Evolutionary conservation across 2,113 vertebrate species (phyloP).

Genomic region (Heterotilapia buettikoferi): DNA sequence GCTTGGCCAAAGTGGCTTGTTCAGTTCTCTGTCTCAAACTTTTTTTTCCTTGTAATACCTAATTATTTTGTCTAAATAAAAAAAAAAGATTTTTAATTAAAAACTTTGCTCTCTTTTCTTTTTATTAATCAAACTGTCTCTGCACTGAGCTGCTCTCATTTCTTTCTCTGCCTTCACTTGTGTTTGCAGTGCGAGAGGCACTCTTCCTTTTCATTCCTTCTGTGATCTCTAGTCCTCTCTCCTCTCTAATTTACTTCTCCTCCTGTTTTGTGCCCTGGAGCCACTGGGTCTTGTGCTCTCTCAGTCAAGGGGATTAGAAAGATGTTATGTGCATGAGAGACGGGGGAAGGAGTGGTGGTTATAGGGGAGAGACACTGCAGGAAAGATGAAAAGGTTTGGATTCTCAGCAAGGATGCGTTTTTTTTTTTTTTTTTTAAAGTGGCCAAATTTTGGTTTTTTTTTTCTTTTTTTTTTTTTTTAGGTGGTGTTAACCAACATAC

Average conservation of each 20-base stretch:
- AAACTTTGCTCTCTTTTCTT: background rate
- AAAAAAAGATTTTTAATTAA: conserved; percentile 16
- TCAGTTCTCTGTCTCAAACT: background rate
- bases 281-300: conserved; percentile 31
- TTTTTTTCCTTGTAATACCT: background rate
- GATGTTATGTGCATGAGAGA: conserved; percentile 10
- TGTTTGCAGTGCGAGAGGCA: conserved; percentile 11
- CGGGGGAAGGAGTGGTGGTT: background rate
- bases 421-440: background rate
- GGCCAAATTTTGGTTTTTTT: no score
- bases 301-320: conserved; percentile 49
- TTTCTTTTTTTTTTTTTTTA: no score
- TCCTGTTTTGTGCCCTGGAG: conserved; percentile 21
- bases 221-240: conserved; percentile 17
- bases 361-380: background rate
- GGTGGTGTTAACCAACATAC: no score
- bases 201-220: conserved; percentile 15
- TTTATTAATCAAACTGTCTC: background rate
- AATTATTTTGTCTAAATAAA: conserved; percentile 53
- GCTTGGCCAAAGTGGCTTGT: background rate
- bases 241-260: conserved; percentile 39
- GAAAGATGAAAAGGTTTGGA: background rate
- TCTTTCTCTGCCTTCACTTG: background rate
- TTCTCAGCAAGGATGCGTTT: background rate
- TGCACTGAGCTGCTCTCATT: background rate